Conservation (phyloP, 2,888 invertebrate species). For the Colostygia pectinataria region DNA sequence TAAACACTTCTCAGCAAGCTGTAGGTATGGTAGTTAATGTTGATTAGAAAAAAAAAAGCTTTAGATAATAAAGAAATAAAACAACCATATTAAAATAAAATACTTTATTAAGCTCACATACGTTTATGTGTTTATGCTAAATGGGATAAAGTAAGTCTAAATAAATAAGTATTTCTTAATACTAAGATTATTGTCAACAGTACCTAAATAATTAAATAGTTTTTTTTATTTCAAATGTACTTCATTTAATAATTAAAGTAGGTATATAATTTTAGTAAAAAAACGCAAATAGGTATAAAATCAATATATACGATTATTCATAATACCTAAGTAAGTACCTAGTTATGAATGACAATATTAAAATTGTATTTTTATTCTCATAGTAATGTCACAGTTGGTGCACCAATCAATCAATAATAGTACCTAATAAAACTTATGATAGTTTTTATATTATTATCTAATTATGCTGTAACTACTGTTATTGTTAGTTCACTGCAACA, state of each 20-base stretch:
- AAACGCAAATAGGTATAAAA: constrained; percentile 26
- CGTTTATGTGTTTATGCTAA: constrained; percentile 61
- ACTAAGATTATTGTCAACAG: constrained; percentile 54
- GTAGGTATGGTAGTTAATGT: too few relatives aligned
- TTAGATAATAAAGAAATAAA: constrained; percentile 37
- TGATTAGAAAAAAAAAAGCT: too few relatives aligned
- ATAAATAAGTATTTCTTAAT: constrained; percentile 73
- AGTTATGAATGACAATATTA: constrained; percentile 23
- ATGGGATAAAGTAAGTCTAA: constrained; percentile 59
- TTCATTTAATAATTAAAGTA: constrained; percentile 26
- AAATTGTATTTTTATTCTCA: constrained; percentile 14
- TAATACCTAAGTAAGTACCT: constrained; percentile 14
- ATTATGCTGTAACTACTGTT: constrained; percentile 62
- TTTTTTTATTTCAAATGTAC: constrained; percentile 21
- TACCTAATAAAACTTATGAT: constrained; percentile 28
- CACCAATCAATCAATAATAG: constrained; percentile 51
- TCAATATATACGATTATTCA: constrained; percentile 16
- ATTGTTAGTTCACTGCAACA: constrained; percentile 79
- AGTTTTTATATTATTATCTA: constrained; percentile 31
- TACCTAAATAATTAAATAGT: constrained; percentile 42
- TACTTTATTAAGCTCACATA: constrained; percentile 80
- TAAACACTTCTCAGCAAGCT: too few relatives aligned
- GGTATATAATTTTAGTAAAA: constrained; percentile 28
- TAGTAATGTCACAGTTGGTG: constrained; percentile 47
- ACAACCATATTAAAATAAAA: constrained; percentile 66